Evolutionary conservation across 2,113 vertebrate species (phyloP).

Genomic region (Labrus mixtus): DNA sequence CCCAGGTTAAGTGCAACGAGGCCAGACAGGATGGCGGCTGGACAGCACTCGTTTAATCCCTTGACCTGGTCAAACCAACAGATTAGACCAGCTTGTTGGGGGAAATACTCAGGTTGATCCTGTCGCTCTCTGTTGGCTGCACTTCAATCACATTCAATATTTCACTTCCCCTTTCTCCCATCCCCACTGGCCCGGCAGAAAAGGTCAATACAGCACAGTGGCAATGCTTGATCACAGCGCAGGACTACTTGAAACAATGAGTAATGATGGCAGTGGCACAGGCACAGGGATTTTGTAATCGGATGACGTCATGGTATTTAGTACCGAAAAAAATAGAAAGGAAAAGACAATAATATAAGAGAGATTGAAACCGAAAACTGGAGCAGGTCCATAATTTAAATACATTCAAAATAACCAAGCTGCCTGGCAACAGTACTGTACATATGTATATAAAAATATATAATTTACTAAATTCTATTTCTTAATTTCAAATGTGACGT

Average conservation of each 20-base stretch:
- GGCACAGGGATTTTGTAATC: constrained; percentile 23
- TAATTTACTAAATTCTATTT: no score
- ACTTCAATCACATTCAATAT: constrained; percentile 71
- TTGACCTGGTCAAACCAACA: constrained; percentile 67
- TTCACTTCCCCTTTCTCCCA: constrained; percentile 44
- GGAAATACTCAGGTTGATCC: constrained; percentile 66
- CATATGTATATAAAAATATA: no score
- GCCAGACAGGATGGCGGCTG: constrained; percentile 66
- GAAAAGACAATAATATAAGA: not conserved
- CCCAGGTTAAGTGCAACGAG: constrained; percentile 61
- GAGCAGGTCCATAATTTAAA: constrained; percentile 1
- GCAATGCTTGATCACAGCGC: constrained; percentile 37
- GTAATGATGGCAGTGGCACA: constrained; percentile 4
- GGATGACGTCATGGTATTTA: constrained; percentile 35
- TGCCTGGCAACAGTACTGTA: not conserved
- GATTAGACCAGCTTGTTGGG: constrained; percentile 65
- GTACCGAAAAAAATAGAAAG: constrained; percentile 9
- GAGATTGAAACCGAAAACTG: constrained; percentile 27
- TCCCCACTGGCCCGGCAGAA: constrained; percentile 40
- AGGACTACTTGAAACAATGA: constrained; percentile 48
- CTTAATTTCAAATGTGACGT: no score
- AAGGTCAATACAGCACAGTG: constrained; percentile 58
- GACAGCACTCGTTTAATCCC: constrained; percentile 67
- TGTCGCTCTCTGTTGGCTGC: constrained; percentile 64
- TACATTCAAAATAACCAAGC: not conserved